Evolutionary conservation across 1,140 invertebrate genomes (phyloP).

Genomic region (Manduca sexta): DNA sequence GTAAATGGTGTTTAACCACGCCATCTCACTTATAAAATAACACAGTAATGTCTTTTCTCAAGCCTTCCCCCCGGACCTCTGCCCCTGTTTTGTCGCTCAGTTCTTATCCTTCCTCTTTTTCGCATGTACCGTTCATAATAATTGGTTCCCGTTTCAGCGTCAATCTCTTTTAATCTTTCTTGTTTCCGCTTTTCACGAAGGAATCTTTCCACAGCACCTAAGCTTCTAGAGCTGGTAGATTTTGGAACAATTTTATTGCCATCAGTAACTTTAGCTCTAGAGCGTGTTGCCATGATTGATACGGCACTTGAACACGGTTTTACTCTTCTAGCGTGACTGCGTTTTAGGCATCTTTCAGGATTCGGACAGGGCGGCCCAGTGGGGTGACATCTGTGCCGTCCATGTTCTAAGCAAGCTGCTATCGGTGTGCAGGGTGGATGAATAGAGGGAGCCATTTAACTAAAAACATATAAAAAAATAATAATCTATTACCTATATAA

Average conservation of each 20-base stretch:
- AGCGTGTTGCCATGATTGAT: not conserved
- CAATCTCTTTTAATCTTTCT: not conserved
- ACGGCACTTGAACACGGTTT: conserved; percentile 4
- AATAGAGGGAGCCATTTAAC: not conserved
- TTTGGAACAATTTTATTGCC: not conserved
- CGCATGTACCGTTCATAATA: conserved; percentile 6
- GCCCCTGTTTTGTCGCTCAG: not conserved
- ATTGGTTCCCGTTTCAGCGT: conserved; percentile 1
- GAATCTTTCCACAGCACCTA: conserved; percentile 3
- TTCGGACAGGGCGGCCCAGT: not conserved
- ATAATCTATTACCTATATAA: not conserved
- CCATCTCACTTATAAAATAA: no score
- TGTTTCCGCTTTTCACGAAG: conserved; percentile 4
- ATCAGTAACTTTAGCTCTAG: not conserved
- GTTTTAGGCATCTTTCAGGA: not conserved
- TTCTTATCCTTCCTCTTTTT: not conserved
- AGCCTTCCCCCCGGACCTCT: no score
- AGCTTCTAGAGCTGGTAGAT: not conserved
- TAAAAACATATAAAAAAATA: not conserved
- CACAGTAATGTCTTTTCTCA: no score
- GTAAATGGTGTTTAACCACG: no score
- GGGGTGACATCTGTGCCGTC: not conserved
- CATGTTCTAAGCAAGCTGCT: not conserved
- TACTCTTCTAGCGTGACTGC: not conserved
- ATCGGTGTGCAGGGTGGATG: not conserved